Base-by-base conservation (phyloP, 1,140 invertebrate genomes). In the Trachymyrmex cornetzi region DNA sequence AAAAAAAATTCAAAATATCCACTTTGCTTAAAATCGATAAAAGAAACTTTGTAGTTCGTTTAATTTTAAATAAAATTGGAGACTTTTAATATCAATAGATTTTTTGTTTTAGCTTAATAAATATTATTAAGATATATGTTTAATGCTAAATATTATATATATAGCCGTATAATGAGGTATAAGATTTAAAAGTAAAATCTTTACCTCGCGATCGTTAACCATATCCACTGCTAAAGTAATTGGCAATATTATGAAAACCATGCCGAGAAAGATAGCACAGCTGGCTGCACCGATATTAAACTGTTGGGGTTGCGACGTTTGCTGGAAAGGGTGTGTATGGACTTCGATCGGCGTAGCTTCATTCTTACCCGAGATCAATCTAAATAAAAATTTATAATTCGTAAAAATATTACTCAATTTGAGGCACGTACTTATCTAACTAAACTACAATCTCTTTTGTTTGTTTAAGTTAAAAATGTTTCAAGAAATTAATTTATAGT, bases 151-250 rank as follows among this genome's bases (percentile, higher is more conserved):
- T 75, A 59, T 59, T 75, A 5, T 3, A 44, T n/a, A n/a, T n/a
- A n/a, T n/a, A 44, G 3, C 9, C 38, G 2, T 44, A 44, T 44
- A 44, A 44, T 44, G 9, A 44, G 38, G 11, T 44, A 44, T 30
- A 55, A 9, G 3, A 24, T 82, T 82, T 61, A n/a, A 67, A 12
- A 82, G 1, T 19, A 22, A 24, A 63, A 19, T 11, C 14, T 89
- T 94, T 95, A 98, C 98, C 96, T 98, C 97, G 94, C 98, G 96
- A 95, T 98, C 98, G 91, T 97, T 97, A 1, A 98, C 98, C 94
- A 98, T 97, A 81, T 98, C 97, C n/a, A 98, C 96, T 14, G 97
- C 97, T 88, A 98, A 95, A 53, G 97, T 97, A 69, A 98, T 96
- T 0, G 98, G 97, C 53, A 98, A 96, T 61, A 98, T 93, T 3